A percentile compares a stretch with the other conserved stretches of the same genome.
Conservation (phyloP, 1,140 invertebrate species). For the Charaxes varanes region DNA sequence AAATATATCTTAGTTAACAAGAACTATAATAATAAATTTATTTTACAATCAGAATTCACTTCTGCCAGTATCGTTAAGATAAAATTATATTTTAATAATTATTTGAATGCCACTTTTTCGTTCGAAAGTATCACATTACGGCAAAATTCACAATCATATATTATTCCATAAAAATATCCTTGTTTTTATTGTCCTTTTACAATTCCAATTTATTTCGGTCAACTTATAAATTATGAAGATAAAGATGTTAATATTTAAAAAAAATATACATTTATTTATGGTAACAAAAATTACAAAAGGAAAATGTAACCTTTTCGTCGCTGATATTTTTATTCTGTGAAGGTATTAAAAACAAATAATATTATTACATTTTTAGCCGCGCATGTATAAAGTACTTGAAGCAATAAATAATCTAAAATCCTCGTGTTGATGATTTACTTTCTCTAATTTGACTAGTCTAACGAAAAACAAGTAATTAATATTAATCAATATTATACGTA, state of each 20-base stretch:
- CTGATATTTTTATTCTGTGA: constrained; percentile 21
- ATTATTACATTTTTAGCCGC: constrained; percentile 28
- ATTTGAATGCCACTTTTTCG: constrained; percentile 46
- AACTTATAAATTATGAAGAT: constrained; percentile 5
- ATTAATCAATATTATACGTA: constrained; percentile 22
- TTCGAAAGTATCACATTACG: constrained; percentile 56
- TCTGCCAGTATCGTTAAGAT: constrained; percentile 49
- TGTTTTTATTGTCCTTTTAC: too few species aligned
- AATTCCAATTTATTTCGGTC: constrained; percentile 4
- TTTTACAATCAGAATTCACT: constrained; percentile 68
- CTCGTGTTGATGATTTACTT: constrained; percentile 40
- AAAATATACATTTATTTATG: constrained; percentile 53
- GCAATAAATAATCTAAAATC: constrained; percentile 62
- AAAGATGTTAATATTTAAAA: constrained; percentile 8
- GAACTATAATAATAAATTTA: constrained; percentile 55
- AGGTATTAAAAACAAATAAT: constrained; percentile 13
- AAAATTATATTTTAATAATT: constrained; percentile 45
- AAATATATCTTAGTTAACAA: constrained; percentile 72
- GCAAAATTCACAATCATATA: constrained; percentile 37
- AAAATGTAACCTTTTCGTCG: too few species aligned
- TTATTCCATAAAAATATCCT: too few species aligned
- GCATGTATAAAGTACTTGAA: constrained; percentile 33
- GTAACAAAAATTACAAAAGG: constrained; percentile 56
- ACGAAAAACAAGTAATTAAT: constrained; percentile 35
- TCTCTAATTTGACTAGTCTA: constrained; percentile 69